phyloP scores from a whole-genome alignment of 2,888 invertebrate species.

The Ferdinandea cuprea region DNA sequence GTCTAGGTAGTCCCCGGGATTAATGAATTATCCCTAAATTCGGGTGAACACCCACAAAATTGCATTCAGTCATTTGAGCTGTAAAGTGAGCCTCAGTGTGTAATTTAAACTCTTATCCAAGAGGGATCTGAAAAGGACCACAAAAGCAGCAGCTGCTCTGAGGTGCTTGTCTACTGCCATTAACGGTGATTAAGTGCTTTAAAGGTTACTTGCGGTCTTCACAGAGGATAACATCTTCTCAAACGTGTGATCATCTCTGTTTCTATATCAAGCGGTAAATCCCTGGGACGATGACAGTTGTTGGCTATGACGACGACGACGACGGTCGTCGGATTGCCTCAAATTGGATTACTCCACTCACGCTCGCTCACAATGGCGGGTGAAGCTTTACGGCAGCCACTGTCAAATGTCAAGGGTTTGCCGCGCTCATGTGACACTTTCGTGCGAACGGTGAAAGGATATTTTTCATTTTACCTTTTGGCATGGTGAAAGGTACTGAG shows the following conservation, averaged over 20 bases:
- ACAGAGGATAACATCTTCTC: constrained; percentile 23
- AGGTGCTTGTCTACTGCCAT: constrained; percentile 37
- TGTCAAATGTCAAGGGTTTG: constrained; percentile 19
- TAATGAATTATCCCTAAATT: constrained; percentile 63
- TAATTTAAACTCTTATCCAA: constrained; percentile 23
- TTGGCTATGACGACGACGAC: constrained; percentile 30
- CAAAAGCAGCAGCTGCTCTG: constrained; percentile 38
- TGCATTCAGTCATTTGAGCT: constrained; percentile 35
- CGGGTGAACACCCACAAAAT: constrained; percentile 53
- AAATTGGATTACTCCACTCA: constrained; percentile 17
- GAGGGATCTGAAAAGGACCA: constrained; percentile 44
- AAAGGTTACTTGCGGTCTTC: constrained; percentile 24
- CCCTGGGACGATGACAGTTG: constrained; percentile 11
- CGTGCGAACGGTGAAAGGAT: neutral
- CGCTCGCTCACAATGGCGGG: neutral
- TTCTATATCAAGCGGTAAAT: constrained; percentile 5
- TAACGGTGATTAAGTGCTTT: constrained; percentile 56
- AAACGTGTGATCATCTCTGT: constrained; percentile 2
- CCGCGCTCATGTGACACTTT: neutral
- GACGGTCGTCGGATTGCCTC: constrained; percentile 10
- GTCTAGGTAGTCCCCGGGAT: constrained; percentile 5
- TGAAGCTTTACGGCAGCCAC: neutral
- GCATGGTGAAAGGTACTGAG: neutral
- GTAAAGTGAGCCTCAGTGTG: constrained; percentile 27
- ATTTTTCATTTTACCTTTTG: constrained; percentile 6